Conservation (phyloP, 2,888 invertebrate species). For the Protonemura montana region DNA sequence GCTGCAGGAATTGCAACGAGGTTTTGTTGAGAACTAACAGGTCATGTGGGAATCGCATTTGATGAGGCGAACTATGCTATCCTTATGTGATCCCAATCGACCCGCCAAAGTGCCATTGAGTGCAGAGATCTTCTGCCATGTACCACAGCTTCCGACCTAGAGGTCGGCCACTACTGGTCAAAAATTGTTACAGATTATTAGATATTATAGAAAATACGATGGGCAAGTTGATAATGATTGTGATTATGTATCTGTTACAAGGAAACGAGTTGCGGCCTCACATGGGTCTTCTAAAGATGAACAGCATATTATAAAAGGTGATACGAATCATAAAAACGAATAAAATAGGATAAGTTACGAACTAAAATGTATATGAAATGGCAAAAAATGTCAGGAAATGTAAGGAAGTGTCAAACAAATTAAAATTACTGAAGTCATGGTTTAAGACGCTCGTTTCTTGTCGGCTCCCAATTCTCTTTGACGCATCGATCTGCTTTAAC, state of each 20-base stretch:
- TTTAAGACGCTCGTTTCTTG: no score
- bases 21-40: conserved; percentile 46
- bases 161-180: background rate
- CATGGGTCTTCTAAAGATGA: no score
- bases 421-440: no score
- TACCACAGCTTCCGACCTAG: conserved; percentile 16
- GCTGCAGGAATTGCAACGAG: background rate
- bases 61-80: conserved; percentile 41
- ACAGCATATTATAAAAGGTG: no score
- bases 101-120: background rate
- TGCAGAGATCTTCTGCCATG: background rate
- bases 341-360: no score
- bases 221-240: background rate
- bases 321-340: no score
- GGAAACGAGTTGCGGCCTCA: no score
- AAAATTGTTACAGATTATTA: background rate
- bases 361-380: no score
- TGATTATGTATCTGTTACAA: background rate
- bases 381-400: no score
- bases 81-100: conserved; percentile 38
- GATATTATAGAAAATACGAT: background rate
- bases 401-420: no score
- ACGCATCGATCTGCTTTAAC: background rate
- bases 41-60: conserved; percentile 43
- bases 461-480: background rate